phyloP scores from a whole-genome alignment of 2,113 vertebrate genomes.

The Drymodes brunneopygia region DNA sequence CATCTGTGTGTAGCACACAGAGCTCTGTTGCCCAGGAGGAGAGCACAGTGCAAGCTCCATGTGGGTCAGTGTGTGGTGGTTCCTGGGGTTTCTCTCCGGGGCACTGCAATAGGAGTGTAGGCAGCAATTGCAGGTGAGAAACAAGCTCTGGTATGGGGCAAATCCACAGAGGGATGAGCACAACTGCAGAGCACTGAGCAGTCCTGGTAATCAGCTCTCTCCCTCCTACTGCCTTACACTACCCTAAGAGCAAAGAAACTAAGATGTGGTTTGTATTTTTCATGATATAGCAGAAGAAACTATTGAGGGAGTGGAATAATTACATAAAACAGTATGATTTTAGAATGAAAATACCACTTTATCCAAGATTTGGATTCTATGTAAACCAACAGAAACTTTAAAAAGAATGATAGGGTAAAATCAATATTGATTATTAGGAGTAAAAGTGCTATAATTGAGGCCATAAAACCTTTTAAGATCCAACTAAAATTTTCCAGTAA shows the following conservation, averaged over 20 bases:
- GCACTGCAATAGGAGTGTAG: background rate
- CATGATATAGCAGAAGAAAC: background rate
- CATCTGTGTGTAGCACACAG: background rate
- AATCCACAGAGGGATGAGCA: background rate
- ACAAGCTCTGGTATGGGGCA: background rate
- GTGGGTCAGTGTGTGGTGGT: background rate
- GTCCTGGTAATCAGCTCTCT: background rate
- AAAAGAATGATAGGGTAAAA: slow-evolving; percentile 63
- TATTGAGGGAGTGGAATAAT: background rate
- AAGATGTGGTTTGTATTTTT: background rate
- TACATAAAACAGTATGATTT: background rate
- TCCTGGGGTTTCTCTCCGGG: background rate
- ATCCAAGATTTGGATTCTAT: slow-evolving; percentile 36
- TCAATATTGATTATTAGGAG: slow-evolving; percentile 76
- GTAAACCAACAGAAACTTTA: slow-evolving; percentile 45
- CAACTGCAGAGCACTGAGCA: background rate
- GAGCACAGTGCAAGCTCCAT: background rate
- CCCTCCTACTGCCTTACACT: background rate
- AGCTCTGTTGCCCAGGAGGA: background rate
- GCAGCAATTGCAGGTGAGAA: background rate
- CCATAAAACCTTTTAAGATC: slow-evolving; percentile 74
- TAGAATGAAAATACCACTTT: slow-evolving; percentile 14
- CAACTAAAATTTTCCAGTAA: slow-evolving; percentile 73
- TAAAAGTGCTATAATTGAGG: slow-evolving; percentile 71
- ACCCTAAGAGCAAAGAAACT: background rate